Evolutionary conservation across 2,888 invertebrate species (phyloP).

Genomic region (Papilio elwesi): DNA sequence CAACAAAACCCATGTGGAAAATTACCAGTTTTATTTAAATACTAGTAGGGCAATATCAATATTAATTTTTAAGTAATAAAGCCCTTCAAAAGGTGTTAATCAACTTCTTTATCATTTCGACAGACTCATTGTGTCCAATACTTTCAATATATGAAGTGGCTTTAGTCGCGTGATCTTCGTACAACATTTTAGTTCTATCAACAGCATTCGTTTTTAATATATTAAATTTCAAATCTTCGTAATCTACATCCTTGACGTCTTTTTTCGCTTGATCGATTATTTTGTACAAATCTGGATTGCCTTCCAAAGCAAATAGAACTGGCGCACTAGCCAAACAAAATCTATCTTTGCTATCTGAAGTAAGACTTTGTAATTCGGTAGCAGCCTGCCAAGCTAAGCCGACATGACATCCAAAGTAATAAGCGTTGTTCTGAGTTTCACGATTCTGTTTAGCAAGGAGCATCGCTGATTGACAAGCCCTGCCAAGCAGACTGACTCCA

Average conservation of each 20-base stretch:
- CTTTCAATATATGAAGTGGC: conserved; percentile 70
- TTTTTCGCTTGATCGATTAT: conserved; percentile 86
- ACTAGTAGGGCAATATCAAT: no score
- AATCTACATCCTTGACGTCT: conserved; percentile 87
- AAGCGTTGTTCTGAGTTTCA: conserved; percentile 88
- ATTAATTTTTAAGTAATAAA: background rate
- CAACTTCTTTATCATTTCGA: conserved; percentile 76
- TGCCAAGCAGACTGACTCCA: conserved; percentile 87
- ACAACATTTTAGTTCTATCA: conserved; percentile 71
- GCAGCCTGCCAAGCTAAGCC: conserved; percentile 92
- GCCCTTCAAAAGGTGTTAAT: conserved; percentile 67
- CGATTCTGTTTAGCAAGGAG: conserved; percentile 89
- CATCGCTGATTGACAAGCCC: conserved; percentile 91
- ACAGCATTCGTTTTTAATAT: conserved; percentile 76
- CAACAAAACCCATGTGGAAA: no score
- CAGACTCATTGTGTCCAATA: conserved; percentile 73
- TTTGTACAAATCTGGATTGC: conserved; percentile 88
- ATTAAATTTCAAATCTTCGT: conserved; percentile 83
- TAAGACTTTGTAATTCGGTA: conserved; percentile 70
- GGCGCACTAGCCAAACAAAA: conserved; percentile 93
- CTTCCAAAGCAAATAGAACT: conserved; percentile 91
- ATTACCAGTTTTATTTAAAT: no score
- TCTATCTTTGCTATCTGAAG: conserved; percentile 85
- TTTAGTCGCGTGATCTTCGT: conserved; percentile 73
- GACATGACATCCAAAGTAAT: conserved; percentile 91